Evolutionary conservation across 2,113 vertebrate genomes (phyloP).

Genomic region (Ploceus nigricollis): DNA sequence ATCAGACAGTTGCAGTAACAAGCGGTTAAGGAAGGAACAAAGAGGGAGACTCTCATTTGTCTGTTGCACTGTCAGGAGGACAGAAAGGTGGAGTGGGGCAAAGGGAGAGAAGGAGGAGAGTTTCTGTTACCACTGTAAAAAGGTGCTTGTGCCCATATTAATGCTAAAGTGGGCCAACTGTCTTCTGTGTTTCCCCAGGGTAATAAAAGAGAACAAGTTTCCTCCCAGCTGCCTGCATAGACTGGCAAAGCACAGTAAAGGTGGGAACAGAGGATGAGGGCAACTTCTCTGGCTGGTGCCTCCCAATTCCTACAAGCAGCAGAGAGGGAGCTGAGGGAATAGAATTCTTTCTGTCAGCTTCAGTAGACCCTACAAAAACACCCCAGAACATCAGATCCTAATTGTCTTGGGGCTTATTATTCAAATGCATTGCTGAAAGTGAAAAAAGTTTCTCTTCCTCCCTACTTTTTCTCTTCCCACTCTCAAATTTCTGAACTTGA

Average conservation of each 20-base stretch:
- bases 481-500: background rate
- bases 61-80: background rate
- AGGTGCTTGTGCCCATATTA: background rate
- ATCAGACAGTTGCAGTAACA: background rate
- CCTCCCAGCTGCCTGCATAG: background rate
- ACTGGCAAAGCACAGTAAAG: background rate
- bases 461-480: background rate
- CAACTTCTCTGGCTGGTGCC: accelerated
- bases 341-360: background rate
- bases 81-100: accelerated
- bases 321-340: background rate
- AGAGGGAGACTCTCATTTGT: background rate
- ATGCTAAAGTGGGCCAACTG: background rate
- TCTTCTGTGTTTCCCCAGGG: background rate
- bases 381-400: background rate
- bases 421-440: background rate
- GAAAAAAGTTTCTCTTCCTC: background rate
- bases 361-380: background rate
- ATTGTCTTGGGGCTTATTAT: background rate
- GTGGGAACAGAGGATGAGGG: background rate
- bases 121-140: background rate
- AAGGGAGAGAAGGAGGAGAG: background rate
- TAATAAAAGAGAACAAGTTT: background rate
- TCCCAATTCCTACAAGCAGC: accelerated
- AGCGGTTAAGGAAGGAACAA: background rate